phyloP scores from a whole-genome alignment of 2,113 vertebrate species.

The Python bivittatus region DNA sequence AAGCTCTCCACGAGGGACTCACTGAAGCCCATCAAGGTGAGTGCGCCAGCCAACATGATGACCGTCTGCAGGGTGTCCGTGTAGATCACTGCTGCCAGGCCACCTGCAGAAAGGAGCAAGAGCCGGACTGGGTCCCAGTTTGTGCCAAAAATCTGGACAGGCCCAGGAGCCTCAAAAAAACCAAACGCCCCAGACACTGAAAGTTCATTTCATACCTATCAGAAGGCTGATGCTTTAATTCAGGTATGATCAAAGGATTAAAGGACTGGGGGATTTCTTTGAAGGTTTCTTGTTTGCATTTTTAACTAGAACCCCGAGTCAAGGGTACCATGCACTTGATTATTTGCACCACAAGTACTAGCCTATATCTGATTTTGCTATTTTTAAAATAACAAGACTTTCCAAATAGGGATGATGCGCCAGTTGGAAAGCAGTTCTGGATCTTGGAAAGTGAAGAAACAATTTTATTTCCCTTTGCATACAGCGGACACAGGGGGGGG shows the following conservation, averaged over 20 bases:
- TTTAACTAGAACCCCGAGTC: background rate
- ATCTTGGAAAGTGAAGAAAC: background rate
- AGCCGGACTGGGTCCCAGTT: fast-evolving
- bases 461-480: background rate
- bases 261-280: background rate
- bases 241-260: background rate
- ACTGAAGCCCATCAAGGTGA: conserved; percentile 89
- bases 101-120: conserved; percentile 74
- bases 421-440: background rate
- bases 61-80: conserved; percentile 90
- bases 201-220: background rate
- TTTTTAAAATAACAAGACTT: background rate
- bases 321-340: background rate
- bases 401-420: background rate
- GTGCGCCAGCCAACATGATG: conserved; percentile 89
- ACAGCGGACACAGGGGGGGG: background rate
- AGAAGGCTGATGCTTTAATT: background rate
- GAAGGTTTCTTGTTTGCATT: background rate
- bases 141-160: background rate
- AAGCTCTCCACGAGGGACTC: conserved; percentile 61
- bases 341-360: background rate
- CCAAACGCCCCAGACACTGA: background rate
- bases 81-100: conserved; percentile 96
- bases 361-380: background rate
- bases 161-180: background rate